phyloP scores from a whole-genome alignment of 1,140 invertebrate species.

The Pseudachorutes palmiensis region DNA sequence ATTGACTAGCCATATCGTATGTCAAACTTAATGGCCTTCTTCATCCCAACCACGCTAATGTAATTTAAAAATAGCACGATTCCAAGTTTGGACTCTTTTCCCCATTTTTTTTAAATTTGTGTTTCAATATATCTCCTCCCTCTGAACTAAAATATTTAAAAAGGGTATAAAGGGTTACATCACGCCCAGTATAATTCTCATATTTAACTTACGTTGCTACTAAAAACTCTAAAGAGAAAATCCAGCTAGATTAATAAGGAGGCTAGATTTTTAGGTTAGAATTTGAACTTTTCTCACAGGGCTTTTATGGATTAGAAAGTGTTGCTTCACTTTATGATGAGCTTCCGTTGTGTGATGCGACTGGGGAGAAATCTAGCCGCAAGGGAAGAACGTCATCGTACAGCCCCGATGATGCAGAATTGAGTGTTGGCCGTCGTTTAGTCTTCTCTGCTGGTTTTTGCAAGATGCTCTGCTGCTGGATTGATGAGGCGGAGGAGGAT shows the following conservation, averaged over 20 bases:
- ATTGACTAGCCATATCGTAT: neutral
- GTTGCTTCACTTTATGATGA: neutral
- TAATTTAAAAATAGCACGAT: neutral
- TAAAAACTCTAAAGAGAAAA: neutral
- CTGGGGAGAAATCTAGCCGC: neutral
- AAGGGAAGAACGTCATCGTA: neutral
- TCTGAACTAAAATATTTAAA: too few species aligned
- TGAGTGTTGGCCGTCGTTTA: slow-evolving; percentile 2
- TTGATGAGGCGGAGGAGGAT: neutral
- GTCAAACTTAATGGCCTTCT: neutral
- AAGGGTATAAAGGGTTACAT: neutral
- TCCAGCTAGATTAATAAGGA: neutral
- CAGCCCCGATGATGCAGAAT: neutral
- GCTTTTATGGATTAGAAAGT: neutral
- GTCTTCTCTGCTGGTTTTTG: neutral
- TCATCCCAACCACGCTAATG: neutral
- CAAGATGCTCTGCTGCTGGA: neutral
- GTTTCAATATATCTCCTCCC: too few species aligned
- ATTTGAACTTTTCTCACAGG: neutral
- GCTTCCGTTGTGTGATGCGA: neutral
- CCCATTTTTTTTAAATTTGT: neutral
- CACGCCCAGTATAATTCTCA: too few species aligned
- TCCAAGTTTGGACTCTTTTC: neutral
- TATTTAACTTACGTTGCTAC: too few species aligned
- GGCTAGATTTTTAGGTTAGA: neutral